Percentiles rank a stretch among this genome's conserved stretches.
Conservation (phyloP, 2,113 vertebrate genomes). For the Gadus macrocephalus region DNA sequence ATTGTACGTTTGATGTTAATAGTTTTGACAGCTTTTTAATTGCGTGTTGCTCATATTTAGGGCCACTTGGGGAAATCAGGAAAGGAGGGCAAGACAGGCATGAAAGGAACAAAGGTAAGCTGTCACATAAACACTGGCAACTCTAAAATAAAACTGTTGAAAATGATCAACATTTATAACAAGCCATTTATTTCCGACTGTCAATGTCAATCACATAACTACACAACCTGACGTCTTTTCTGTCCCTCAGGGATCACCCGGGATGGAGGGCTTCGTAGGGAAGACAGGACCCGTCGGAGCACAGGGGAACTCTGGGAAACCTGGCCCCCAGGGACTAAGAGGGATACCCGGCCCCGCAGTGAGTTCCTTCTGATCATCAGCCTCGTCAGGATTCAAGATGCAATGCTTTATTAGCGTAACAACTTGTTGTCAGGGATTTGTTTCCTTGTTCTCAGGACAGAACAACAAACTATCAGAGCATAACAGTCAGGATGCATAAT, state of each 20-base stretch:
- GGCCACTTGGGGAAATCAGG: slow-evolving; percentile 88
- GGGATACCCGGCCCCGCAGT: slow-evolving; percentile 94
- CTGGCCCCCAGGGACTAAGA: slow-evolving; percentile 84
- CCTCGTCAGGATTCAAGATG: no score
- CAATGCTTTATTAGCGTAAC: no score
- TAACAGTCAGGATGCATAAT: no score
- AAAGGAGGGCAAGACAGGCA: slow-evolving; percentile 85
- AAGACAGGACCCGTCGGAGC: slow-evolving; percentile 90
- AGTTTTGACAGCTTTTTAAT: not conserved
- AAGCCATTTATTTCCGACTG: no score
- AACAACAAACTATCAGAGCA: no score
- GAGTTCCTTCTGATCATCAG: slow-evolving; percentile 53
- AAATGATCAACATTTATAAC: no score
- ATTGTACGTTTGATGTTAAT: slow-evolving; percentile 1
- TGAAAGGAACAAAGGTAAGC: slow-evolving; percentile 90
- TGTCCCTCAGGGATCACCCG: slow-evolving; percentile 78
- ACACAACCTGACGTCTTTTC: not conserved
- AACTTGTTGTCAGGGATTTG: no score
- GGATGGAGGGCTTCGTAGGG: slow-evolving; percentile 87
- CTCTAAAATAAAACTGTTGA: no score
- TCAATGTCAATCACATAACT: no score
- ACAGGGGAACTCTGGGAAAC: slow-evolving; percentile 87
- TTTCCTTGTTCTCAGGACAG: no score
- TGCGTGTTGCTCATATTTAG: slow-evolving; percentile 57
- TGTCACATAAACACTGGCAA: slow-evolving; percentile 18